Base-by-base conservation (phyloP, 2,888 invertebrate species). In the Amiota communis region DNA sequence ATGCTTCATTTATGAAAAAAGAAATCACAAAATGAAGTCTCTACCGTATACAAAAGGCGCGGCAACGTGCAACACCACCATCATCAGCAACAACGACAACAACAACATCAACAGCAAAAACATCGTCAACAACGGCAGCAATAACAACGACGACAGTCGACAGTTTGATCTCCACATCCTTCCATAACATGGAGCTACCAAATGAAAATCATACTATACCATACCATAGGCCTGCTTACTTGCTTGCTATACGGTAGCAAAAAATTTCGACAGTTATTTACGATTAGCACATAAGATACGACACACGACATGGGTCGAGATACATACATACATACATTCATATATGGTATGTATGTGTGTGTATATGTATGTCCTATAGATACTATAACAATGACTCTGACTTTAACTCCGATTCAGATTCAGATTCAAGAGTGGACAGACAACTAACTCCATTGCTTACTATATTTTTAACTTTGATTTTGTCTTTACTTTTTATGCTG, bases 201-300 rank as follows among this genome's bases (percentile, higher is more conserved):
- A 69, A 70, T 64, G 61, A 70, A 65, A 69, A 68, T 70, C 59
- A 72, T 74, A 74, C 70, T 64, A 70, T 71, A 64, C 68, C 56
- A 68, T 65, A 75, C 36, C 36, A 36, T 36, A 36, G 36, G 36
- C 36, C 36, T 36, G 8, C 36, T 36, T 36, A 6, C 36, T 74
- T 20, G 69, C 72, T 17, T 46, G 70, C 70, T 59, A 83, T 81
- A 83, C 83, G 84, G 83, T 83, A 83, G 83, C 83, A 83, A 84
- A 81, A 86, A 86, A 86, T 83, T 83, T 83, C 83, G 86, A 83
- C 83, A 86, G 83, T 83, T 83, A 86, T 83, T 86, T 83, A 83
- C 83, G 83, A 83, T 82, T 82, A 82, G 82, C 82, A 82, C 84
- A 85, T 81, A 83, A 85, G 85, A 82, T 85, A 82, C 82, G 85